These are phyloP conservation scores for Columbina picui DNA, from an alignment of 2,113 vertebrate genomes.

Conservation along the genomic window DNA sequence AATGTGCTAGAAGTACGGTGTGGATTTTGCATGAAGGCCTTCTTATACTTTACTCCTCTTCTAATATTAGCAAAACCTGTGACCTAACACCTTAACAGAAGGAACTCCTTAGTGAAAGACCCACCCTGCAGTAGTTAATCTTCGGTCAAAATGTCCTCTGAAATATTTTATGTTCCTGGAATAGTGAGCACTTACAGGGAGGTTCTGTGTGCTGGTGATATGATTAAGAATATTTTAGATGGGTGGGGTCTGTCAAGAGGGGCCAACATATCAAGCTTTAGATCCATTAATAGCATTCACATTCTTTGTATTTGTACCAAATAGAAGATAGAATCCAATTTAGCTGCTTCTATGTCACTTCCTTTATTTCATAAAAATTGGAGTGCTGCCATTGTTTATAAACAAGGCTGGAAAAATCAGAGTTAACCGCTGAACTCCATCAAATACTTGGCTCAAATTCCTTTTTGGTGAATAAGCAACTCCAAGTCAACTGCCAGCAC, in stretches of 20 bases:
- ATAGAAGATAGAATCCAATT: constrained; percentile 49
- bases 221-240: not conserved
- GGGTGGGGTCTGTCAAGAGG: not conserved
- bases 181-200: not conserved
- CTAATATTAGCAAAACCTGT: not conserved
- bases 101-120: not conserved
- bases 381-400: constrained; percentile 28
- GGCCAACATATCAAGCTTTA: not conserved
- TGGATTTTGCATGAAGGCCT: not conserved
- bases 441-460: not conserved
- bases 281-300: constrained; percentile 16
- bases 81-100: not conserved
- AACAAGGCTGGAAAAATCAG: not conserved
- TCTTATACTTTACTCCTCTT: not conserved
- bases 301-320: constrained; percentile 31
- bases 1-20: not conserved
- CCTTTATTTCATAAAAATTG: constrained; percentile 45
- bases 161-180: not conserved
- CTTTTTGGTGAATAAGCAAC: not conserved
- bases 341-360: constrained; percentile 30
- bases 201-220: not conserved
- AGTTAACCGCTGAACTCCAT: not conserved
- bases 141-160: not conserved
- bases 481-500: not conserved
- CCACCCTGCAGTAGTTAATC: not conserved